Evolutionary conservation across 2,797 vertebrate species (phyloP).

Genomic region (Malurus splendens): DNA sequence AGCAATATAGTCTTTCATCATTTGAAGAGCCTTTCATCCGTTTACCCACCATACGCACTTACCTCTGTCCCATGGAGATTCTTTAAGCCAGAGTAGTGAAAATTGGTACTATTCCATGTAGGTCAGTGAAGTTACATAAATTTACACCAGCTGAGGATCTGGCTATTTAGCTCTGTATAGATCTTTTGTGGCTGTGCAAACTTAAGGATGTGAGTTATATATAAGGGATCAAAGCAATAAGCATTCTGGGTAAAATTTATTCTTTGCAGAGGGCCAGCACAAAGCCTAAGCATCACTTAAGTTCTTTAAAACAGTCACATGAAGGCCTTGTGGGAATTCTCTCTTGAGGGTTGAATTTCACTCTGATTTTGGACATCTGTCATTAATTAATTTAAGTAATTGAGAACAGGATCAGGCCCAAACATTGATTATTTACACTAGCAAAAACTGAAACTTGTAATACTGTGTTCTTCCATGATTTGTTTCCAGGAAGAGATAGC

Average conservation of each 20-base stretch:
- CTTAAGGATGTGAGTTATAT: constrained; percentile 50
- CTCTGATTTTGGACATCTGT: constrained; percentile 49
- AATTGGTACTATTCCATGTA: constrained; percentile 55
- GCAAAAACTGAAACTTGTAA: constrained; percentile 15
- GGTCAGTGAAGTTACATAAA: constrained; percentile 61
- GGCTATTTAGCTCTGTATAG: constrained; percentile 36
- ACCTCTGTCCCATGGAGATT: constrained; percentile 58
- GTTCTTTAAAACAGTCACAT: constrained; percentile 33
- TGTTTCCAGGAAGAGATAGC: background rate
- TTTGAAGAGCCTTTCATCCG: constrained; percentile 53
- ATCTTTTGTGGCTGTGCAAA: constrained; percentile 55
- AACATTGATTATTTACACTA: constrained; percentile 19
- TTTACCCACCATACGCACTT: constrained; percentile 40
- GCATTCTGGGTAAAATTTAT: constrained; percentile 63
- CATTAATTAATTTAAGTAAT: constrained; percentile 59
- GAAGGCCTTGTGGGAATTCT: constrained; percentile 53
- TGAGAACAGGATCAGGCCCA: constrained; percentile 48
- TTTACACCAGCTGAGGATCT: constrained; percentile 60
- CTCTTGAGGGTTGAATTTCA: constrained; percentile 43
- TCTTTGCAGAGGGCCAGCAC: constrained; percentile 54
- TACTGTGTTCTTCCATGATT: background rate
- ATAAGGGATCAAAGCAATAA: constrained; percentile 52
- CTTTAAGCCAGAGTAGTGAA: constrained; percentile 51
- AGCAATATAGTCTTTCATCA: constrained; percentile 55
- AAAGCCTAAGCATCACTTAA: constrained; percentile 50